A percentile compares a stretch with the other conserved stretches of the same genome.
These are phyloP conservation scores for Gymnoscopelus microlampas DNA, from an alignment of 2,797 vertebrate species.

Conservation along the genomic window DNA sequence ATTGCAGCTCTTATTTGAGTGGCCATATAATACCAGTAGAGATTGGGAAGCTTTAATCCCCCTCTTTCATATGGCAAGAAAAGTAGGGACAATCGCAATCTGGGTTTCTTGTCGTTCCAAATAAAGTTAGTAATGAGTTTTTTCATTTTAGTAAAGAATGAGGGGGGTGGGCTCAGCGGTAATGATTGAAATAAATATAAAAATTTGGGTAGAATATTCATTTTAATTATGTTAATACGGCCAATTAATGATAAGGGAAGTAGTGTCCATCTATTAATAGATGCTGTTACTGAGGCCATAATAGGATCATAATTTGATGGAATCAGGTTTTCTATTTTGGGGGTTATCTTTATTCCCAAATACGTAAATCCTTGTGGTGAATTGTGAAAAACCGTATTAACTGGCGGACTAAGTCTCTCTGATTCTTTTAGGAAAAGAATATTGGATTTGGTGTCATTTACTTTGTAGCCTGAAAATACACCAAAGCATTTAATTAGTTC, in stretches of 20 bases:
- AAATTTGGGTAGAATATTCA: no score
- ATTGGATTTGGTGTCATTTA: not conserved
- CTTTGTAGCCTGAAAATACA: not conserved
- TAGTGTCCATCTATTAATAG: not conserved
- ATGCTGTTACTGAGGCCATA: not conserved
- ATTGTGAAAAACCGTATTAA: not conserved
- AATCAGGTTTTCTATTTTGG: not conserved
- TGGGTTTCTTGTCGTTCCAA: not conserved
- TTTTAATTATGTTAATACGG: not conserved
- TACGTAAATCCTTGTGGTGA: not conserved
- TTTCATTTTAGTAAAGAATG: no score
- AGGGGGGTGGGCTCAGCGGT: no score
- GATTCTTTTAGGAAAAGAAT: not conserved
- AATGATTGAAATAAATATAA: no score
- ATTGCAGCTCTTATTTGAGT: not conserved
- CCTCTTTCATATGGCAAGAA: not conserved
- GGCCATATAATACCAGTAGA: not conserved
- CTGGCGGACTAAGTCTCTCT: no score
- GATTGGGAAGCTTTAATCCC: not conserved
- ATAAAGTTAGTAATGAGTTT: no score
- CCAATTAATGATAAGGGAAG: not conserved
- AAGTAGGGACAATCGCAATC: not conserved
- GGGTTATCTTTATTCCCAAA: not conserved
- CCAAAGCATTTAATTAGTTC: not conserved
- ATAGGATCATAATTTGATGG: not conserved